Base-by-base conservation (phyloP, 2,888 invertebrate genomes). In the Gnatocerus cornutus region DNA sequence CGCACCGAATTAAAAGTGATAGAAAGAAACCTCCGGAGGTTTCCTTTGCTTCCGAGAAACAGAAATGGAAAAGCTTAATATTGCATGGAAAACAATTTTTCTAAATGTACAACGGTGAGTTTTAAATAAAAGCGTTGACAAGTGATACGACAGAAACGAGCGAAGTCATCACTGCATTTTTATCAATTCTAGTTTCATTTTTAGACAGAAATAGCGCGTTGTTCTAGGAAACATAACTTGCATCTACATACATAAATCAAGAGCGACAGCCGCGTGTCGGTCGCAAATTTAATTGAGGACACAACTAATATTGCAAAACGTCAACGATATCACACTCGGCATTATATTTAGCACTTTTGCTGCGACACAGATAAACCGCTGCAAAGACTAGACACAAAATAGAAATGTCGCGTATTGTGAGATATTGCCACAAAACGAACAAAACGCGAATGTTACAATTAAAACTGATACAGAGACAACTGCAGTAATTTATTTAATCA, bases 31-130 rank as follows among this genome's bases (percentile, higher is more conserved):
- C 56, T 27, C 56, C 4, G 13, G 59, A 14, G 16, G 27, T 43
- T 14, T 59, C 45, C 27, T 58, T 59, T 30, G n/a, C 45, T 59
- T 59, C 10, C 59, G 27, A 10, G 29, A 6, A 41, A 6, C 12
- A 14, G 43, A 21, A 56, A 43, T 14, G 46, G 46, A 16, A 50
- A 21, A 45, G 14, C 43, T 46, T 29, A 59, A 45, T 46, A 43
- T 45, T 59, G 59, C 59, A 59, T 59, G 59, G 45, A 45, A 59
- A 59, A 59, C 59, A 59, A 45, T 59, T 46, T 33, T 46, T 59
- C 59, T 59, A 59, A 59, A 29, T 59, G 59, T 59, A 45, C 46
- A 6, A 43, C 43, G n/a, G 43, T 27, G 56, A 56, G 41, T 30
- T 59, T 59, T 59, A 59, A 59, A 58, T 58, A 58, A 58, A 58